Base-by-base conservation (phyloP, 2,797 vertebrate genomes). In the Eptatretus atami region DNA sequence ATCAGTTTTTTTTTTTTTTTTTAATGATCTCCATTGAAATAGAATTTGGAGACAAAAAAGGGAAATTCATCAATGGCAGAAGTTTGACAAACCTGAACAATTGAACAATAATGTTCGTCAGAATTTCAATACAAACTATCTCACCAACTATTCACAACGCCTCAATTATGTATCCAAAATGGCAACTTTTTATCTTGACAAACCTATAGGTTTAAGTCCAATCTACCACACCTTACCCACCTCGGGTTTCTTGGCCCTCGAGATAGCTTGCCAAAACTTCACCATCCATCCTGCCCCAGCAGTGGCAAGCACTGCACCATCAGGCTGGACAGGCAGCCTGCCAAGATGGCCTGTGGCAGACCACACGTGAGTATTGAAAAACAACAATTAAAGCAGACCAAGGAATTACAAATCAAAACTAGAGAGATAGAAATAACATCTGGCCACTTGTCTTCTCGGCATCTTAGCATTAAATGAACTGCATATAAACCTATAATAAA, bases 241-340 rank as follows among this genome's bases (percentile, higher is more conserved):
- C 92, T 84, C 25, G 90, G 54, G 87, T 82, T 64, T 94, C 86
- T 67, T 86, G 84, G 6, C 76, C 81, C 67, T 99, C 92, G 53
- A 93, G 88, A 71, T 99, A 99, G 68, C 92, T 76, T 99, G 92
- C 92, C 92, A 99, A 73, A 99, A 98, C 73, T n/a, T 99, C 66
- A 99, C 83, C 69, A 80, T 88, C 92, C 92, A 64, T 99, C 92
- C 9, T 96, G 84, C n/a, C 68, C 90, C 96, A 63, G 92, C 92
- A 15, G 92, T 95, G 70, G 92, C 88, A 68, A 99, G 74, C 61
- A 99, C 86, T 0, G 85, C 86, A 63, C 92, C 92, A 70, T 99
- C 92, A 52, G 92, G 92, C 57, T n/a, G n/a, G 92, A 95, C 68
- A 99, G 77, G 1, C 87, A 88, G 53, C 92, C 92, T 74, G 96